These are phyloP conservation scores for Phlogophora meticulosa DNA, from an alignment of 2,888 invertebrate genomes.

Conservation along the genomic window DNA sequence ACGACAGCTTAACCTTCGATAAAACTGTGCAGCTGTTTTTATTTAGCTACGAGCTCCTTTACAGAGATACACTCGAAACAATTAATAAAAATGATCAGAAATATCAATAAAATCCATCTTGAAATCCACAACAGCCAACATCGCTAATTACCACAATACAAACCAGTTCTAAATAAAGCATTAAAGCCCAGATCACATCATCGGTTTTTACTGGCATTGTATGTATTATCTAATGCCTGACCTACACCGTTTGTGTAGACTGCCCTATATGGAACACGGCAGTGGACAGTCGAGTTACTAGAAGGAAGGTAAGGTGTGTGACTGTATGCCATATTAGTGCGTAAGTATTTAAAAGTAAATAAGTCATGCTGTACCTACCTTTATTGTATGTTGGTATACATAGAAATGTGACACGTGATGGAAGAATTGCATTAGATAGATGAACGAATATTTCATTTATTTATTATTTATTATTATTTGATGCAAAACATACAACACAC, in stretches of 20 bases:
- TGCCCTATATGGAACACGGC: slow-evolving; percentile 42
- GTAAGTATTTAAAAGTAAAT: slow-evolving; percentile 31
- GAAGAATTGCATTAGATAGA: no score
- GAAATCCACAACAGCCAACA: slow-evolving; percentile 2
- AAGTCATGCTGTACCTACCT: neutral
- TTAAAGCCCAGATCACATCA: slow-evolving; percentile 45
- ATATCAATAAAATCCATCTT: no score
- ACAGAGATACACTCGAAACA: no score
- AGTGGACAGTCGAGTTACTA: neutral
- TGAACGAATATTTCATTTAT: no score
- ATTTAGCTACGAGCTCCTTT: no score
- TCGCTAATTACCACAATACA: slow-evolving; percentile 13
- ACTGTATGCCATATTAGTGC: slow-evolving; percentile 7
- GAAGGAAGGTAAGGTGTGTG: slow-evolving; percentile 21
- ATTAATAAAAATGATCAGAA: no score
- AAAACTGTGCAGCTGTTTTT: no score
- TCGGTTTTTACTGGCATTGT: slow-evolving; percentile 34
- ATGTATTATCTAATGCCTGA: slow-evolving; percentile 62
- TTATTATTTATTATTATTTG: no score
- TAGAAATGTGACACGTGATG: no score
- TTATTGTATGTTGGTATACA: no score
- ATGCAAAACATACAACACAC: no score
- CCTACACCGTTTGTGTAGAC: slow-evolving; percentile 55
- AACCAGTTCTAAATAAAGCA: slow-evolving; percentile 40
- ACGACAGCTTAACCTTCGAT: no score